Base-by-base conservation (phyloP, 1,140 invertebrate species). In the Ceratosolen solmsi region DNA sequence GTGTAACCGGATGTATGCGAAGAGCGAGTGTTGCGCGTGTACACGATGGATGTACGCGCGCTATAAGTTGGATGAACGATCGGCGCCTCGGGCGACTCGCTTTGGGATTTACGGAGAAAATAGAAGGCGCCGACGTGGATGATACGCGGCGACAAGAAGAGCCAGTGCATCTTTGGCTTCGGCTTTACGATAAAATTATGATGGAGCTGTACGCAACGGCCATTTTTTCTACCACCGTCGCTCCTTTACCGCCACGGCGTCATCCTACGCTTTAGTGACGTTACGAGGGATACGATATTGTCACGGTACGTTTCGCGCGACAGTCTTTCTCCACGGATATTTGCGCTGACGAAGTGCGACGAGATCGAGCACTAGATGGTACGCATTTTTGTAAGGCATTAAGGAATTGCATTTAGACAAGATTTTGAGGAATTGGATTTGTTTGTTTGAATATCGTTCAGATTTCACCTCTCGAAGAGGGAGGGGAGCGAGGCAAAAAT, bases 101-200 rank as follows among this genome's bases (percentile, higher is more conserved):
- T 77, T 56, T n/a, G 36, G 51, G 51, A 82, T 82, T 75, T 65
- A 71, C 46, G 74, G 33, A 65, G 73, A 77, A 77, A 70, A 82
- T 71, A 82, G 22, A 73, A 80, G 70, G 25, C 22, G 68, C n/a
- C 68, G 68, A 72, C 49, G 51, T 63, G 13, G 68, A 72, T 73
- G 78, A 71, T 71, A 41, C 51, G 46, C 27, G 49, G 60, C 60
- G 60, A 36, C 70, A 58, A 70, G 68, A 70, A 17, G 17, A 77
- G 41, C 0, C 27, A 33, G 49, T 54, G 63, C 63, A 30, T 27
- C 56, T 25, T 56, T n/a, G 33, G 54, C 79, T 46, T 30, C 36
- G 30, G 27, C 49, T 27, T 46, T 0, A 17, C 17, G 22, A 41
- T 36, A n/a, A n/a, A n/a, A 60, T 63, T 68, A 56, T 33, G 27